Evolutionary conservation across 30 jellyfish, hydroid and myxozoan genomes (phyloP).

Genomic region (Morbakka virulenta): DNA sequence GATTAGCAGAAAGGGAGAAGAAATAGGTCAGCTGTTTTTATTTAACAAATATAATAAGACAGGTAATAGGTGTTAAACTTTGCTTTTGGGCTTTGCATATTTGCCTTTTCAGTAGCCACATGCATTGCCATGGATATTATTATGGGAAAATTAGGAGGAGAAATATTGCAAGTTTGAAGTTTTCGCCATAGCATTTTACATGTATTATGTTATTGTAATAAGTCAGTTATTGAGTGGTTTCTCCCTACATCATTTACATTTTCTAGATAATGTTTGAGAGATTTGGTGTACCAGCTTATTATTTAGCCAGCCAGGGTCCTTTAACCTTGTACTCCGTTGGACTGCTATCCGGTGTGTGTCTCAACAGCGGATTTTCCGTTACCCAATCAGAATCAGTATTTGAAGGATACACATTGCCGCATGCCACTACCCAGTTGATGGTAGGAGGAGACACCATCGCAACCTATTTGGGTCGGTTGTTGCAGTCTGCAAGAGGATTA

Average conservation of each 20-base stretch:
- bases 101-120: too few relatives aligned
- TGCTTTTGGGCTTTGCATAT: too few relatives aligned
- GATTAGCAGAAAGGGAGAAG: too few relatives aligned
- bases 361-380: slow-evolving; percentile 71
- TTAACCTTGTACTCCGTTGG: slow-evolving; percentile 88
- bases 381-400: slow-evolving; percentile 87
- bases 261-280: slow-evolving; percentile 82
- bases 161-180: too few relatives aligned
- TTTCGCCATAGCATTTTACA: background rate
- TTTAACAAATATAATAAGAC: too few relatives aligned
- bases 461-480: slow-evolving; percentile 64
- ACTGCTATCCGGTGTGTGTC: slow-evolving; percentile 77
- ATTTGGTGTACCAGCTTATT: slow-evolving; percentile 81
- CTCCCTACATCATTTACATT: too few relatives aligned
- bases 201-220: background rate
- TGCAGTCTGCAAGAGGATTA: slow-evolving; percentile 56
- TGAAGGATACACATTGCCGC: slow-evolving; percentile 83
- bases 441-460: slow-evolving; percentile 89
- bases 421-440: slow-evolving; percentile 71
- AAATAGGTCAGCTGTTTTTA: too few relatives aligned
- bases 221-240: background rate
- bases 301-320: slow-evolving; percentile 82
- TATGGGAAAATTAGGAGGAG: too few relatives aligned
- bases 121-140: too few relatives aligned
- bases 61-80: too few relatives aligned